These are phyloP conservation scores for human DNA, from an alignment of 2,113 vertebrate species.

Conservation along the genomic window DNA sequence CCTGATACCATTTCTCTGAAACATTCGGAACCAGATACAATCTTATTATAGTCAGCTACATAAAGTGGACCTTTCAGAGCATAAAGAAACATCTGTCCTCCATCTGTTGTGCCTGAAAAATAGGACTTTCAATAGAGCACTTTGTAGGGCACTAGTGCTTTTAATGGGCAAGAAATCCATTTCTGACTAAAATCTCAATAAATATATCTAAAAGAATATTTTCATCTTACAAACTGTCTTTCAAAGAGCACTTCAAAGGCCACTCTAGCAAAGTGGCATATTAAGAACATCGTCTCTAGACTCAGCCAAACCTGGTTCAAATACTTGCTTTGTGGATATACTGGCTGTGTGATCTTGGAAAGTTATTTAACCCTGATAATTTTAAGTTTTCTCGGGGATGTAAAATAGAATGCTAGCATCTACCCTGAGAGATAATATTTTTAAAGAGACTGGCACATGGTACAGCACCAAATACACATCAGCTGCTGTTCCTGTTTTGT, in stretches of 20 bases:
- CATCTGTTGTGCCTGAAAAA: constrained; percentile 51
- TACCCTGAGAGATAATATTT: not conserved
- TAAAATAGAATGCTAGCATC: not conserved
- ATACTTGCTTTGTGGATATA: not conserved
- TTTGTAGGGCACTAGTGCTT: constrained; percentile 40
- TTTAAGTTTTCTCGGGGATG: not conserved
- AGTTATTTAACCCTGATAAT: not conserved
- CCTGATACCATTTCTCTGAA: constrained; percentile 34
- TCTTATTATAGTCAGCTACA: constrained; percentile 58
- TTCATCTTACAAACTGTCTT: constrained; percentile 23
- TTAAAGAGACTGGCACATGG: not conserved
- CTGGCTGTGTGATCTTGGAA: not conserved
- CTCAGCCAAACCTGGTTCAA: not conserved
- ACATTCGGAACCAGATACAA: constrained; percentile 53
- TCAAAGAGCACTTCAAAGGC: constrained; percentile 48
- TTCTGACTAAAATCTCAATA: constrained; percentile 51
- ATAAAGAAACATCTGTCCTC: constrained; percentile 76
- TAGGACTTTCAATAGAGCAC: constrained; percentile 38
- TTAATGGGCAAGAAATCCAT: constrained; percentile 57
- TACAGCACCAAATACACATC: not conserved
- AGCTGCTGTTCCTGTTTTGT: not conserved
- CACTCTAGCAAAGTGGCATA: not conserved
- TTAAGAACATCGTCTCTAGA: not conserved
- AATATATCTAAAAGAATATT: constrained; percentile 37
- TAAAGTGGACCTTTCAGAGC: constrained; percentile 59